Evolutionary conservation across 2,797 vertebrate species (phyloP).

Genomic region (Jordanella pulchra): DNA sequence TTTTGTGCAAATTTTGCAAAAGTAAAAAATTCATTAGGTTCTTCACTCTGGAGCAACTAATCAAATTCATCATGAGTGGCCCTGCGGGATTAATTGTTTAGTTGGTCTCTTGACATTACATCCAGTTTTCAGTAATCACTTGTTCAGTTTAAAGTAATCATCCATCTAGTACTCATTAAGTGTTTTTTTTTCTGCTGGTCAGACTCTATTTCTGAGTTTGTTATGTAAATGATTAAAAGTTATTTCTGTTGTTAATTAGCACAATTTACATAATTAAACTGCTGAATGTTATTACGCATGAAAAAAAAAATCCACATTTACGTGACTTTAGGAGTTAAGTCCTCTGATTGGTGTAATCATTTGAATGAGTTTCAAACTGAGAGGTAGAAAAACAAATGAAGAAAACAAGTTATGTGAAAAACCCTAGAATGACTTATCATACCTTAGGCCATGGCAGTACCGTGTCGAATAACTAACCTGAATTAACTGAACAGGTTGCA

Average conservation of each 20-base stretch:
- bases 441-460: background rate
- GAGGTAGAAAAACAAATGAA: background rate
- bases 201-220: background rate
- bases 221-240: background rate
- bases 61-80: constrained; percentile 23
- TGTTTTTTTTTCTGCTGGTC: background rate
- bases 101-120: background rate
- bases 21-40: background rate
- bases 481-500: background rate
- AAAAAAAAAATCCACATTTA: background rate
- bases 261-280: background rate
- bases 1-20: constrained; percentile 8
- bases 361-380: constrained; percentile 12
- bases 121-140: constrained; percentile 3
- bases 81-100: constrained; percentile 9
- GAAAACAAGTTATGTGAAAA: background rate
- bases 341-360: constrained; percentile 6
- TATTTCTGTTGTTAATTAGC: background rate
- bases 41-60: constrained; percentile 5
- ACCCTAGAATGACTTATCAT: background rate
- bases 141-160: constrained; percentile 8
- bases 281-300: background rate
- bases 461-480: constrained; percentile 8
- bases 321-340: background rate
- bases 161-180: background rate